Percentiles rank a stretch among this genome's conserved stretches.
phyloP scores from a whole-genome alignment of 2,113 vertebrate genomes.

The Gnathonemus longibarbis region DNA sequence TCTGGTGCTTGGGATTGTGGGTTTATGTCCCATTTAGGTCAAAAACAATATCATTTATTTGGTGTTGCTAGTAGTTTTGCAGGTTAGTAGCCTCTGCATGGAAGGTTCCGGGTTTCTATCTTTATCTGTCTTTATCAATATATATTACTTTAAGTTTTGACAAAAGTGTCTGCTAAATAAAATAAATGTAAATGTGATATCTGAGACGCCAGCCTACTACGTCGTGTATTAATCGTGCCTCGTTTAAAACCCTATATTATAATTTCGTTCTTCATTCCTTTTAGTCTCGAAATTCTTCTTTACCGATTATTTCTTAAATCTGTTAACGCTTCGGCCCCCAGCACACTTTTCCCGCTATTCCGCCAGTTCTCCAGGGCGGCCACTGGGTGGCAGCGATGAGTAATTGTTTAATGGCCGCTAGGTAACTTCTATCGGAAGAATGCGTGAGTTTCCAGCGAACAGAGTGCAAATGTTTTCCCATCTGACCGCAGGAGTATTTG shows the following conservation, averaged over 20 bases:
- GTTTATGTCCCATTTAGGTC: too few species aligned
- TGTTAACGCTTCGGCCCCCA: not conserved
- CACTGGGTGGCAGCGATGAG: not conserved
- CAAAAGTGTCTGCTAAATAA: not conserved
- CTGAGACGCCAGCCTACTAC: not conserved
- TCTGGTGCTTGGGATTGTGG: too few species aligned
- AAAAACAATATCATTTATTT: too few species aligned
- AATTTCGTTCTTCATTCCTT: not conserved
- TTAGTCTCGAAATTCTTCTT: not conserved
- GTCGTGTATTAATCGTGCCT: not conserved
- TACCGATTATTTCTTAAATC: not conserved
- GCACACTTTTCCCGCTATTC: not conserved
- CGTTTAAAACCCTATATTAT: not conserved
- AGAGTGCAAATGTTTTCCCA: not conserved
- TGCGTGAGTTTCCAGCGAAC: not conserved
- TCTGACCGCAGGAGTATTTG: not conserved
- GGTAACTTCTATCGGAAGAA: not conserved
- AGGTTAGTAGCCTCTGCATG: too few species aligned
- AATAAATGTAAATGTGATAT: not conserved
- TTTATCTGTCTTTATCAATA: too few species aligned
- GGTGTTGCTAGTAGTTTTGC: too few species aligned
- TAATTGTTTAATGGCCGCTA: not conserved
- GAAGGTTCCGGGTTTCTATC: too few species aligned
- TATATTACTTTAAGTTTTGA: too few species aligned
- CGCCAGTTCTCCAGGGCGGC: not conserved